phyloP scores from a whole-genome alignment of 1,140 invertebrate species.

The Psilanteris sp. region DNA sequence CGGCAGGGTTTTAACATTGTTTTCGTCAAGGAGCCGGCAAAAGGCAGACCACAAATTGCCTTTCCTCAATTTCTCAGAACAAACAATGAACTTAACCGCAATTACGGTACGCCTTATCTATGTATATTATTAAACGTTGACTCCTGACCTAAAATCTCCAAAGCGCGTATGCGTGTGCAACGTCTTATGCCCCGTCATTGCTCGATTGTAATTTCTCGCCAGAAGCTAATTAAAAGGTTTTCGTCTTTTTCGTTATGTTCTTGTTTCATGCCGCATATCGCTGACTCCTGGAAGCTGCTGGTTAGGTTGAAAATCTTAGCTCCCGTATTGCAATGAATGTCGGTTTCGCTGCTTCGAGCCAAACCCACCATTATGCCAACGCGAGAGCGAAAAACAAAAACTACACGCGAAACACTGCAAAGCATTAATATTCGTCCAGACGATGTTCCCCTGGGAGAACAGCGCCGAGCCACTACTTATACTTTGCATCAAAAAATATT shows the following conservation, averaged over 20 bases:
- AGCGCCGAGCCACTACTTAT: background rate
- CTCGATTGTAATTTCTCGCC: conserved; percentile 55
- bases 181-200: conserved; percentile 25
- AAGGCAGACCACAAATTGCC: conserved; percentile 7
- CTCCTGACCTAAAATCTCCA: conserved; percentile 38
- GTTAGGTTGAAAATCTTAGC: conserved; percentile 43
- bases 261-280: conserved; percentile 5
- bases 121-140: conserved; percentile 47
- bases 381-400: conserved; percentile 55
- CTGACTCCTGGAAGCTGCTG: conserved; percentile 15
- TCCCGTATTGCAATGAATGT: conserved; percentile 57
- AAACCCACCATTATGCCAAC: conserved; percentile 62
- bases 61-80: conserved; percentile 30
- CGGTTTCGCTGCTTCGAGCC: conserved; percentile 44
- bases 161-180: conserved; percentile 13
- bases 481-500: conserved; percentile 1
- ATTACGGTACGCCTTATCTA: conserved; percentile 28
- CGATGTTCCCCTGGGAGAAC: conserved; percentile 27
- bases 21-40: too few species aligned
- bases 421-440: conserved; percentile 66
- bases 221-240: conserved; percentile 64
- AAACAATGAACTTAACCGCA: conserved; percentile 37
- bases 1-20: conserved; percentile 14
- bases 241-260: conserved; percentile 28
- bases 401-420: conserved; percentile 19